These are phyloP conservation scores for Glaucopsyche alexis DNA, from an alignment of 2,888 invertebrate species.

Conservation along the genomic window DNA sequence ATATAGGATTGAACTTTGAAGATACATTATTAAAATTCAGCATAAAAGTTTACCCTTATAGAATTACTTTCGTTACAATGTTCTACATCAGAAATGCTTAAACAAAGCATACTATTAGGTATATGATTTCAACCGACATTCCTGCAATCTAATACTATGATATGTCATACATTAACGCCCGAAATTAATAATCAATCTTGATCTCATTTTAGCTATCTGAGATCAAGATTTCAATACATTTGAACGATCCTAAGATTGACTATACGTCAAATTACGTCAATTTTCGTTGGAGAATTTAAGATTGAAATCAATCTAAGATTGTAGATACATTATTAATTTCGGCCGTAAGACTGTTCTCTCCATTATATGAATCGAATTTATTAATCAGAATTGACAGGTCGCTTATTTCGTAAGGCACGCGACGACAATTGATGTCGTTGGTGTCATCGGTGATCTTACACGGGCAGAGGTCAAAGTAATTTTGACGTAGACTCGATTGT, in stretches of 20 bases:
- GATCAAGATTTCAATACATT: too few species aligned
- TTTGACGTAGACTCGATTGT: neutral
- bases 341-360: neutral
- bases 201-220: too few species aligned
- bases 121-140: neutral
- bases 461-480: neutral
- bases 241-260: too few species aligned
- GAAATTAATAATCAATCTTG: too few species aligned
- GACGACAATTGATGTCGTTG: neutral
- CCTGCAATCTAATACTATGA: neutral
- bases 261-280: too few species aligned
- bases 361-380: neutral
- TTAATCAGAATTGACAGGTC: slow-evolving; percentile 9
- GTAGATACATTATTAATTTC: too few species aligned
- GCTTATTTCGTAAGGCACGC: slow-evolving; percentile 7
- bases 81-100: neutral
- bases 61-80: neutral
- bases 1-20: too few species aligned
- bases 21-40: too few species aligned
- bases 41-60: too few species aligned
- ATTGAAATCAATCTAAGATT: too few species aligned
- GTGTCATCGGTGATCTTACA: slow-evolving; percentile 10
- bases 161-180: too few species aligned
- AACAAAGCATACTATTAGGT: neutral
- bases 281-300: too few species aligned